A percentile compares a stretch with the other conserved stretches of the same genome.
Conservation (phyloP, 2,113 vertebrate genomes). For the Rhinoptilus africanus region DNA sequence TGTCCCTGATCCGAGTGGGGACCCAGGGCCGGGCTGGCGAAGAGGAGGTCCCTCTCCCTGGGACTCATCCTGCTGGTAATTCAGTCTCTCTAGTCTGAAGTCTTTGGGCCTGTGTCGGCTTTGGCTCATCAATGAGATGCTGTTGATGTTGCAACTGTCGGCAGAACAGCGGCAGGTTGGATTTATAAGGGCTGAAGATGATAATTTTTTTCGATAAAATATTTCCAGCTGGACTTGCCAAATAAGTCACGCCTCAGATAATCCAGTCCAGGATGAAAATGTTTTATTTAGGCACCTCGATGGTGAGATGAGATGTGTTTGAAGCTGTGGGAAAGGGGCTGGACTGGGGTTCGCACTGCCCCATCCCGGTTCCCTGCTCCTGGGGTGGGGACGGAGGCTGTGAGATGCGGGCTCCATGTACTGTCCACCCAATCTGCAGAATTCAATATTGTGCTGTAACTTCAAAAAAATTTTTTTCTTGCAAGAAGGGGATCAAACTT, state of each 20-base stretch:
- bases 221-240: neutral
- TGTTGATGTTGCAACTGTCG: neutral
- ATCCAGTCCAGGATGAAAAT: neutral
- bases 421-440: too few relatives aligned
- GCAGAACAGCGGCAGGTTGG: neutral
- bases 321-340: neutral
- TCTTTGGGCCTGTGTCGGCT: neutral
- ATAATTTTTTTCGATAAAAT: neutral
- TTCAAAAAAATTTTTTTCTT: neutral
- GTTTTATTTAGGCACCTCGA: neutral
- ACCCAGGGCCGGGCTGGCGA: too few relatives aligned
- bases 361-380: accelerated
- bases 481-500: neutral
- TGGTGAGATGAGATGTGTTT: neutral
- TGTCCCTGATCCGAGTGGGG: neutral
- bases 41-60: neutral
- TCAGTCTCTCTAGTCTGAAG: neutral
- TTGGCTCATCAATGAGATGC: neutral
- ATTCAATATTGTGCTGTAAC: neutral
- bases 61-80: neutral
- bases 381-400: too few relatives aligned
- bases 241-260: neutral
- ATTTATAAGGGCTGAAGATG: neutral
- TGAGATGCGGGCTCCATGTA: accelerated
- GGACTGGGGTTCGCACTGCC: accelerated